Conservation (phyloP, 2,113 vertebrate species). For the Serinus canaria region DNA sequence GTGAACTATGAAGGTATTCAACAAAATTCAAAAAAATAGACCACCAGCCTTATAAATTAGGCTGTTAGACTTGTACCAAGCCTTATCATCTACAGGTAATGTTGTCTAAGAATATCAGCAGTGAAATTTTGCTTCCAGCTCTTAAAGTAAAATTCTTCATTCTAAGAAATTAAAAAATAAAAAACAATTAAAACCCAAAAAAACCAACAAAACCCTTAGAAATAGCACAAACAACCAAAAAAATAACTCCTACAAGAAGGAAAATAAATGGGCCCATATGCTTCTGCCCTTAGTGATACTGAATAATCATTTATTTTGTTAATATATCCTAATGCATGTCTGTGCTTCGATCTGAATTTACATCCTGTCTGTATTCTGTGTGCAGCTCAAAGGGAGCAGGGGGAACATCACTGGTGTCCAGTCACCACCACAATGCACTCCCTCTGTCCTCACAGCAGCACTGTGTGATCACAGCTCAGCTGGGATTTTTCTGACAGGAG, state of each 20-base stretch:
- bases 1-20: not conserved
- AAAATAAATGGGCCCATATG: not conserved
- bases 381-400: accelerated
- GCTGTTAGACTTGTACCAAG: not conserved
- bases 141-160: not conserved
- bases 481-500: not conserved
- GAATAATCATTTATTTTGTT: not conserved
- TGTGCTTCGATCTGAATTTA: not conserved
- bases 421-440: not conserved
- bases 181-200: not conserved
- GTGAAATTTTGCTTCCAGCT: not conserved
- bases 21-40: not conserved
- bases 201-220: not conserved
- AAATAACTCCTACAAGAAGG: not conserved
- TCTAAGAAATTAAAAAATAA: not conserved
- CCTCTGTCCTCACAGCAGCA: not conserved
- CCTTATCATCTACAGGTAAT: not conserved
- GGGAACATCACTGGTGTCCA: not conserved
- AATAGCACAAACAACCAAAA: accelerated
- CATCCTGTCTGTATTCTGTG: not conserved
- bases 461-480: not conserved
- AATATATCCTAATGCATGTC: not conserved
- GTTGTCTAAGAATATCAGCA: not conserved
- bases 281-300: not conserved
- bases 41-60: not conserved